Evolutionary conservation across 1,140 invertebrate species (phyloP).

Genomic region (Lasaia peninsularis): DNA sequence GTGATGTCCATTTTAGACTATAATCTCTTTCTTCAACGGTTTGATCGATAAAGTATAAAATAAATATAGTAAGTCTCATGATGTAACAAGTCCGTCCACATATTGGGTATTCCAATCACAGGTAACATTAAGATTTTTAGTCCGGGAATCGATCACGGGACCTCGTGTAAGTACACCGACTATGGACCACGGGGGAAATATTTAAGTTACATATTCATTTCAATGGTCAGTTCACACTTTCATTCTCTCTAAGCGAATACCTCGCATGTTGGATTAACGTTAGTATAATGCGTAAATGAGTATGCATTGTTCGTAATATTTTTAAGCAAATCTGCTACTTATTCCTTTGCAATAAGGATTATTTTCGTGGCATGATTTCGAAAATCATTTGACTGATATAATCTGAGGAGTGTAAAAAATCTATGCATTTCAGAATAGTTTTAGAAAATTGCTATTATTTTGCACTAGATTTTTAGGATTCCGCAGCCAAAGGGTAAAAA

Average conservation of each 20-base stretch:
- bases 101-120: too few relatives aligned
- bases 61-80: too few relatives aligned
- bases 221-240: slow-evolving; percentile 14
- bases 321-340: background rate
- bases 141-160: too few relatives aligned
- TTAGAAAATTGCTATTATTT: slow-evolving; percentile 4
- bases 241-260: slow-evolving; percentile 11
- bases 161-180: too few relatives aligned
- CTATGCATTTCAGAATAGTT: slow-evolving; percentile 9
- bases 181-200: too few relatives aligned
- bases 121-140: too few relatives aligned
- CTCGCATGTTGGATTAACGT: slow-evolving; percentile 17
- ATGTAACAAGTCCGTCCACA: too few relatives aligned
- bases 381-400: slow-evolving; percentile 13
- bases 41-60: too few relatives aligned
- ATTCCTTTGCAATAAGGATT: background rate
- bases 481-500: background rate
- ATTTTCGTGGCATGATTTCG: background rate
- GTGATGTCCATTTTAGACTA: too few relatives aligned
- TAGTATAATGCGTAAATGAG: slow-evolving; percentile 16
- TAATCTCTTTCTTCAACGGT: too few relatives aligned
- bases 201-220: background rate
- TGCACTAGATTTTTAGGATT: background rate
- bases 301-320: slow-evolving; percentile 2
- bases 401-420: slow-evolving; percentile 1